These are phyloP conservation scores for Numenius arquata DNA, from an alignment of 2,113 vertebrate species.

Conservation along the genomic window DNA sequence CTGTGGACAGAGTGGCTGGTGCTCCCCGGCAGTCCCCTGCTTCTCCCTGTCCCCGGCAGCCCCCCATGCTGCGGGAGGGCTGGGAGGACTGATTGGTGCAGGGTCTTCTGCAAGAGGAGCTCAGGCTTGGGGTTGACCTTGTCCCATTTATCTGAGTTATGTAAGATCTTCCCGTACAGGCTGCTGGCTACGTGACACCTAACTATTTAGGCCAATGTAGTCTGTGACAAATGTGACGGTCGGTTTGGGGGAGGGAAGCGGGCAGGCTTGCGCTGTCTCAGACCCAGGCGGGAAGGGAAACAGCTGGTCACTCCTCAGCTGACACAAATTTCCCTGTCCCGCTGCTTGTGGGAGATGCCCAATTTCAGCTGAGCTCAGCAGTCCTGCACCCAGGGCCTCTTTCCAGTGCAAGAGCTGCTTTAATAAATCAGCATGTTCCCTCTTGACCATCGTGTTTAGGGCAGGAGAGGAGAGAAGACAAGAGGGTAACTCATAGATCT, in stretches of 20 bases:
- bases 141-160: constrained; percentile 50
- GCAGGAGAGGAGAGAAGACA: background rate
- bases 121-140: background rate
- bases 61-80: background rate
- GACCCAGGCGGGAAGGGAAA: constrained; percentile 22
- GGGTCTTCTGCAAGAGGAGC: background rate
- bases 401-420: constrained; percentile 17
- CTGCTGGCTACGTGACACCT: constrained; percentile 41
- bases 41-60: background rate
- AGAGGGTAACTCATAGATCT: background rate
- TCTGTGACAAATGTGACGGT: constrained; percentile 55
- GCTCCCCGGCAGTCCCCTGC: background rate
- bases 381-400: constrained; percentile 39
- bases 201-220: constrained; percentile 40
- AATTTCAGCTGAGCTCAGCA: constrained; percentile 60
- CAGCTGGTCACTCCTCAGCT: constrained; percentile 62
- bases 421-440: constrained; percentile 40
- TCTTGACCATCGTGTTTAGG: background rate
- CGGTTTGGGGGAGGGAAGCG: constrained; percentile 1
- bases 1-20: background rate
- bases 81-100: background rate
- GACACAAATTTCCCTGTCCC: constrained; percentile 35
- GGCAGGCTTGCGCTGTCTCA: background rate
- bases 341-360: constrained; percentile 44
- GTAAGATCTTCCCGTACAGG: constrained; percentile 25